These are phyloP conservation scores for Monarcha castaneiventris DNA, from an alignment of 2,113 vertebrate genomes.

Conservation along the genomic window DNA sequence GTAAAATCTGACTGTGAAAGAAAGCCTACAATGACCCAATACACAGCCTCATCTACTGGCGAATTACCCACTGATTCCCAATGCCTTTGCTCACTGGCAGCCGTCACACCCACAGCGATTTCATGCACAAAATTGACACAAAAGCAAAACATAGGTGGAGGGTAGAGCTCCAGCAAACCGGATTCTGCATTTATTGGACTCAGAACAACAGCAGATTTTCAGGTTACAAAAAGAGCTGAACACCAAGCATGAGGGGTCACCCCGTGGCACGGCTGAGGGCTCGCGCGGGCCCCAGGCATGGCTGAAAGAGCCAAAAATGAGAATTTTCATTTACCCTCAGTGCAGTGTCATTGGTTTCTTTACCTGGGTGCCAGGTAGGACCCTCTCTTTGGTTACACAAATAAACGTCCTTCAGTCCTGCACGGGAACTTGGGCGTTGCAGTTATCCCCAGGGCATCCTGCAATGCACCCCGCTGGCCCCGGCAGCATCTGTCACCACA, in stretches of 20 bases:
- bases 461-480: accelerated
- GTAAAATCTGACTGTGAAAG: conserved; percentile 2
- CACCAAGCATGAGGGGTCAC: background rate
- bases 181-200: conserved; percentile 65
- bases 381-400: background rate
- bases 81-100: background rate
- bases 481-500: background rate
- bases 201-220: conserved; percentile 57
- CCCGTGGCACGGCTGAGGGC: background rate
- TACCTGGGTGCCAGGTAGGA: background rate
- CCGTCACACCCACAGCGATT: background rate
- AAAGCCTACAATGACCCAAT: background rate
- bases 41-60: background rate
- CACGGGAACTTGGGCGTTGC: accelerated
- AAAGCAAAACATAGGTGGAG: background rate
- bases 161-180: conserved; percentile 30
- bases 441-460: background rate
- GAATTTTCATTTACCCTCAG: background rate
- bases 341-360: background rate
- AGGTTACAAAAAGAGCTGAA: conserved; percentile 67
- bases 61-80: background rate
- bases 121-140: background rate
- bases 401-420: background rate
- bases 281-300: background rate
- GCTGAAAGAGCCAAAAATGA: background rate